A percentile compares a stretch with the other conserved stretches of the same genome.
Evolutionary conservation across 2,797 vertebrate genomes (phyloP).

Genomic region (Todus mexicanus): DNA sequence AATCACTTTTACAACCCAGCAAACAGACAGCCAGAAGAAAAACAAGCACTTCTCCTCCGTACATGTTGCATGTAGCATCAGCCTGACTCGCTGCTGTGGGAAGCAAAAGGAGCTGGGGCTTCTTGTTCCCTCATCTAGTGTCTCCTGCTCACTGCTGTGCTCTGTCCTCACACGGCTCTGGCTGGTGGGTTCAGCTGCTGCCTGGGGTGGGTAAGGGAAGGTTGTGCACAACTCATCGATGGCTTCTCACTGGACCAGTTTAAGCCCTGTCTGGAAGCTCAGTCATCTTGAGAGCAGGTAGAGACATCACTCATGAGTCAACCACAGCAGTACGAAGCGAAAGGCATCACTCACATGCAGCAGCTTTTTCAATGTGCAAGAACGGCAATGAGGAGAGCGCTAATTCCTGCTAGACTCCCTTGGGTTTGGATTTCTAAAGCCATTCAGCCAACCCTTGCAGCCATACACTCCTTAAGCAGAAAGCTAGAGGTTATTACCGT

Average conservation of each 20-base stretch:
- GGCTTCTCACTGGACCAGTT: no score
- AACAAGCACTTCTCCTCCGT: neutral
- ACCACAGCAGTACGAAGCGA: rapidly evolving
- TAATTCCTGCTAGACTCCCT: neutral
- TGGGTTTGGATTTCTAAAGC: neutral
- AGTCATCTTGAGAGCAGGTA: neutral
- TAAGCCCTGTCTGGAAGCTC: neutral
- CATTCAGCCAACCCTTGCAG: neutral
- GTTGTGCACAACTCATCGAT: neutral
- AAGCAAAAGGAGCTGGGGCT: neutral
- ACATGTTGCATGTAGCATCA: neutral
- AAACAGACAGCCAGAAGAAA: neutral
- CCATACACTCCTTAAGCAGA: neutral
- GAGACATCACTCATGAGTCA: neutral
- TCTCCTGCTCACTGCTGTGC: neutral
- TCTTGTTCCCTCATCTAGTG: neutral
- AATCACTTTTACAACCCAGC: neutral
- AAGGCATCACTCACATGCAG: neutral
- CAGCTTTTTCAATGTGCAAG: neutral
- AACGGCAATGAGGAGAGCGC: rapidly evolving
- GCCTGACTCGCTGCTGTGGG: rapidly evolving
- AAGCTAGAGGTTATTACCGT: neutral
- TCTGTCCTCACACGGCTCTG: rapidly evolving
- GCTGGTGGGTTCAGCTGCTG: neutral
- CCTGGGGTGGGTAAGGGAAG: no score